Evolutionary conservation across 2,888 invertebrate genomes (phyloP).

Genomic region (Allophyes oxyacanthae): DNA sequence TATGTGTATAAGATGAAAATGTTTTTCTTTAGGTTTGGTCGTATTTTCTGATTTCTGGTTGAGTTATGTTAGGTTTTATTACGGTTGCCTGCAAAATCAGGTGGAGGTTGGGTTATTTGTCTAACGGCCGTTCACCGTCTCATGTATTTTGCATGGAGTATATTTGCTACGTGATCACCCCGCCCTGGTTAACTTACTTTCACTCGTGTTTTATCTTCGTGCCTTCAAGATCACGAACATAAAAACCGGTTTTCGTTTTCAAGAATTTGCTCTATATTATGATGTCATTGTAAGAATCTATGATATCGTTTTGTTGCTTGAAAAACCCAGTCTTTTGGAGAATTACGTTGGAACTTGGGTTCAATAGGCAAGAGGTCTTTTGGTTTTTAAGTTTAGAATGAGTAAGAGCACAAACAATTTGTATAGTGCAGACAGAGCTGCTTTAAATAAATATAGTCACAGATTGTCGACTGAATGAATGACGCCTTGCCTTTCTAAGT

Average conservation of each 20-base stretch:
- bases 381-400: too few species aligned
- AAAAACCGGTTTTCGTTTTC: conserved; percentile 64
- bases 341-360: too few species aligned
- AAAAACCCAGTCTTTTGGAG: too few species aligned
- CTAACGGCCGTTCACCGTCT: conserved; percentile 40
- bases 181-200: conserved; percentile 64
- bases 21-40: conserved; percentile 12
- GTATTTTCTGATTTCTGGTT: conserved; percentile 27
- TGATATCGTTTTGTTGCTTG: neutral
- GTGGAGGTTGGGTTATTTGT: conserved; percentile 46
- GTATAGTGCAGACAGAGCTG: too few species aligned
- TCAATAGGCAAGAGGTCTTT: too few species aligned
- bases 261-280: conserved; percentile 53
- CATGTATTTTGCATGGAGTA: conserved; percentile 53
- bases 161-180: conserved; percentile 48
- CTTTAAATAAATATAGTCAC: too few species aligned
- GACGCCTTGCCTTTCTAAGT: too few species aligned
- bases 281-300: conserved; percentile 42
- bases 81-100: conserved; percentile 46
- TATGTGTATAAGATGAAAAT: conserved; percentile 31
- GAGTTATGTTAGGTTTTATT: conserved; percentile 47
- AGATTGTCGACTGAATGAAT: too few species aligned
- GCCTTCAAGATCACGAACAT: conserved; percentile 63
- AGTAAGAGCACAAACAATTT: too few species aligned
- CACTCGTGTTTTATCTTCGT: conserved; percentile 65